Conservation (phyloP, 2,113 vertebrate species). For the Archocentrus centrarchus region DNA sequence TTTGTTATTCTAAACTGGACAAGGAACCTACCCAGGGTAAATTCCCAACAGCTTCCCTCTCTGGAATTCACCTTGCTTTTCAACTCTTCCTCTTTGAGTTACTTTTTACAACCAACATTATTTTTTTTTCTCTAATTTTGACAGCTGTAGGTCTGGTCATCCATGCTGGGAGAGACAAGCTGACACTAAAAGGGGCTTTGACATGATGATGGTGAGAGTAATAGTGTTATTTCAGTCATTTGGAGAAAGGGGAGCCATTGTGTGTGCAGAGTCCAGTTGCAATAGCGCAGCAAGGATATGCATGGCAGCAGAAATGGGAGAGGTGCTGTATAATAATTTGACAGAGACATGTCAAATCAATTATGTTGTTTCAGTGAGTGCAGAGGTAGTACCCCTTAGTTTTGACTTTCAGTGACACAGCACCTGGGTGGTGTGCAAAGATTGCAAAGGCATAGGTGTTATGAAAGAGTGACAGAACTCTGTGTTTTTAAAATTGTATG, state of each 20-base stretch:
- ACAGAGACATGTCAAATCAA: conserved; percentile 53
- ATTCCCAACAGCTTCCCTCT: conserved; percentile 49
- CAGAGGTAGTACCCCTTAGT: conserved; percentile 30
- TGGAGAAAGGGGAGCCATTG: conserved; percentile 53
- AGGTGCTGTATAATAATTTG: conserved; percentile 53
- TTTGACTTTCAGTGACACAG: conserved; percentile 27
- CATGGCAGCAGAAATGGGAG: conserved; percentile 47
- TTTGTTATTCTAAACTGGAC: conserved; percentile 69
- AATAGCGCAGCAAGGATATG: conserved; percentile 39
- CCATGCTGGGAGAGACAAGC: conserved; percentile 47
- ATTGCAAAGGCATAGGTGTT: conserved; percentile 17
- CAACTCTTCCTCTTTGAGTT: conserved; percentile 26
- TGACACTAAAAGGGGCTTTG: conserved; percentile 66
- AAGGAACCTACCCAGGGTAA: conserved; percentile 46
- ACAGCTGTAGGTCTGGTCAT: conserved; percentile 72
- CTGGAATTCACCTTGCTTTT: conserved; percentile 66
- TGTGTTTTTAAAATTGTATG: background rate
- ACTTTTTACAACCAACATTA: conserved; percentile 31
- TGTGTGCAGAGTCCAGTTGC: conserved; percentile 46
- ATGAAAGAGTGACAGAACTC: conserved; percentile 7
- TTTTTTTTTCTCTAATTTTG: conserved; percentile 60
- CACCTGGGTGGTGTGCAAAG: conserved; percentile 32
- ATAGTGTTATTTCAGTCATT: conserved; percentile 76
- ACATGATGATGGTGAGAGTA: conserved; percentile 70
- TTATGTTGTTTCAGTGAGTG: conserved; percentile 52